phyloP scores from a whole-genome alignment of 2,113 vertebrate genomes.

The Steatornis caripensis region DNA sequence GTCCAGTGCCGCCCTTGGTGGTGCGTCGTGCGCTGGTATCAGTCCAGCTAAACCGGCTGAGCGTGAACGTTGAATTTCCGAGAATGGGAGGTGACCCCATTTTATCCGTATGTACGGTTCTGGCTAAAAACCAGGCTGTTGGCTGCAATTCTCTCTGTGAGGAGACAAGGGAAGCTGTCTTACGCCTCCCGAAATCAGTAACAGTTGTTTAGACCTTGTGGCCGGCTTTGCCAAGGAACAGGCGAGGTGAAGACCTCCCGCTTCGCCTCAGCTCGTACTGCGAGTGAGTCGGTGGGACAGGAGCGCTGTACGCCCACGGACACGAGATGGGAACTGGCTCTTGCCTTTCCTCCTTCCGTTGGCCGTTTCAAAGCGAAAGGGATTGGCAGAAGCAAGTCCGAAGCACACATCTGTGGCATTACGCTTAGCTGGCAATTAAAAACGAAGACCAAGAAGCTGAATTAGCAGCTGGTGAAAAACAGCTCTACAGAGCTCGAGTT shows the following conservation, averaged over 20 bases:
- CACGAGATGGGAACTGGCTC: accelerated
- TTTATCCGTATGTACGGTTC: conserved; percentile 15
- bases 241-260: accelerated
- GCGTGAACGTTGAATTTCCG: neutral
- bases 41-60: conserved; percentile 51
- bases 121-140: conserved; percentile 4
- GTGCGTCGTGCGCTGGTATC: neutral
- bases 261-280: neutral
- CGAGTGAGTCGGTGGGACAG: accelerated
- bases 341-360: neutral
- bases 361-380: neutral
- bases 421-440: neutral
- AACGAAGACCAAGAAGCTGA: neutral
- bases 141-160: neutral
- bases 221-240: neutral
- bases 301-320: accelerated
- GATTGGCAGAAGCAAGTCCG: neutral
- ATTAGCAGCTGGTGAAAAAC: neutral
- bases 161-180: conserved; percentile 2
- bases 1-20: neutral
- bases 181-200: neutral
- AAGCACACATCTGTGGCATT: neutral
- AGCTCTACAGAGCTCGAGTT: neutral
- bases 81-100: conserved; percentile 38
- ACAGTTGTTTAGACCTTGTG: neutral